Evolutionary conservation across 2,888 invertebrate species (phyloP).

Genomic region (Pristionchus mayeri): DNA sequence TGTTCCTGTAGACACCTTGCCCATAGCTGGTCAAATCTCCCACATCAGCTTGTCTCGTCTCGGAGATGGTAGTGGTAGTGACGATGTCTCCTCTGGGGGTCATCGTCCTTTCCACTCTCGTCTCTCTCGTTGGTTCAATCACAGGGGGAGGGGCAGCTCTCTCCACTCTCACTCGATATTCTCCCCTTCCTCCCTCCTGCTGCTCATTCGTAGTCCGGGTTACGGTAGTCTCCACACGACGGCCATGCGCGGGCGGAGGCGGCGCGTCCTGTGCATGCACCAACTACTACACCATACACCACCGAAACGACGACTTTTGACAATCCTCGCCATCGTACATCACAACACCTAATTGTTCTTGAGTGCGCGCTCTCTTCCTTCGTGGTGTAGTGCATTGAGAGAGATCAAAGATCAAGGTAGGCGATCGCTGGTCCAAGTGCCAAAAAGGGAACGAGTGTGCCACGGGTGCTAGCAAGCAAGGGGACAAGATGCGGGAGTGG

Average conservation of each 20-base stretch:
- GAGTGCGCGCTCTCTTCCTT: slow-evolving; percentile 38
- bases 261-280: slow-evolving; percentile 33
- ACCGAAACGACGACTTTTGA: neutral
- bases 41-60: slow-evolving; percentile 41
- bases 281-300: slow-evolving; percentile 4
- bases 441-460: neutral
- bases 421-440: neutral
- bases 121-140: slow-evolving; percentile 30
- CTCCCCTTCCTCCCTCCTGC: neutral
- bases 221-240: slow-evolving; percentile 7
- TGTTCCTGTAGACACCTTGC: slow-evolving; percentile 19
- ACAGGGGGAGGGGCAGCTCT: slow-evolving; percentile 23
- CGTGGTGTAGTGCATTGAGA: slow-evolving; percentile 40
- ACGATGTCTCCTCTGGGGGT: slow-evolving; percentile 43
- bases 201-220: neutral
- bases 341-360: neutral
- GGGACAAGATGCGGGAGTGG: slow-evolving; percentile 2
- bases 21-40: slow-evolving; percentile 41
- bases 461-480: slow-evolving; percentile 30
- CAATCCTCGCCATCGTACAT: neutral
- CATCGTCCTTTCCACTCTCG: slow-evolving; percentile 36
- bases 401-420: slow-evolving; percentile 34
- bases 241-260: slow-evolving; percentile 42
- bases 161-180: slow-evolving; percentile 26
- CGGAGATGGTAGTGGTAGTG: slow-evolving; percentile 44